phyloP scores from a whole-genome alignment of 1,140 invertebrate genomes.

The Galleria mellonella region DNA sequence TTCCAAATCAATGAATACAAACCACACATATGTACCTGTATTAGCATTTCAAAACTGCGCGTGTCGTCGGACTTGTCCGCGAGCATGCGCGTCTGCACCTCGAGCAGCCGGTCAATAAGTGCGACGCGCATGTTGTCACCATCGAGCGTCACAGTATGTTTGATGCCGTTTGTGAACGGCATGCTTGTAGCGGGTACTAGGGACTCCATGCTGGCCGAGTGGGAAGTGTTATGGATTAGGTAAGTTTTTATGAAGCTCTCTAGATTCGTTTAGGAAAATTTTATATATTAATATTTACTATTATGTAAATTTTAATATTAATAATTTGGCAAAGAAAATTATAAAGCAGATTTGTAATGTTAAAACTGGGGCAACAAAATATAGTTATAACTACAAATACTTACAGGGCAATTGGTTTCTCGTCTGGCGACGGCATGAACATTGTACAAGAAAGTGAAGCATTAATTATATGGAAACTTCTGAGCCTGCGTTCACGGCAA shows the following conservation, averaged over 20 bases:
- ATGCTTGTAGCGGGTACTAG: conserved; percentile 45
- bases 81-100: conserved; percentile 44
- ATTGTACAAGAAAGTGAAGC: conserved; percentile 32
- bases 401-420: conserved; percentile 41
- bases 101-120: conserved; percentile 29
- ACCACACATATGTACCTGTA: conserved; percentile 27
- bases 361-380: no score
- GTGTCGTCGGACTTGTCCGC: conserved; percentile 52
- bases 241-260: neutral
- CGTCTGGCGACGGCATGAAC: conserved; percentile 44
- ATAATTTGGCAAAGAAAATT: neutral
- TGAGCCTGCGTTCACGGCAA: conserved; percentile 37
- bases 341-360: no score
- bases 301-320: neutral
- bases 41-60: conserved; percentile 51
- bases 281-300: neutral
- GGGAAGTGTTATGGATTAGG: no score
- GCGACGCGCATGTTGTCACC: conserved; percentile 45
- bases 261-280: neutral
- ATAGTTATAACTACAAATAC: conserved; percentile 13
- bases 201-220: conserved; percentile 40
- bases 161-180: conserved; percentile 33
- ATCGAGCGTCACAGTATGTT: conserved; percentile 29
- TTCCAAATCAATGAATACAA: no score
- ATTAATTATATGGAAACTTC: conserved; percentile 47